A percentile compares a stretch with the other conserved stretches of the same genome.
Conservation (phyloP, 2,888 invertebrate species). For the Ceratothoa steindachneri region DNA sequence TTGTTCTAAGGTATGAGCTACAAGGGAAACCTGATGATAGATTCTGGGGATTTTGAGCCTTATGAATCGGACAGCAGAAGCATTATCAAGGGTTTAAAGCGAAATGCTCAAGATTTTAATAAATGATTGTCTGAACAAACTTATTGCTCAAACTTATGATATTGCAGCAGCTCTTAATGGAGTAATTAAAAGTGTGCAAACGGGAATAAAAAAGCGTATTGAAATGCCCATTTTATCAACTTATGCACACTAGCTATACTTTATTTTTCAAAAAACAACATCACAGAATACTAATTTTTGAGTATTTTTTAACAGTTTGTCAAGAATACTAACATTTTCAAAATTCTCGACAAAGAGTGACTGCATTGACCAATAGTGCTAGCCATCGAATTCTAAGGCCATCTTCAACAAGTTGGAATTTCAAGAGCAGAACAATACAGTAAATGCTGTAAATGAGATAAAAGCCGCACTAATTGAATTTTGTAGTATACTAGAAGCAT, state of each 20-base stretch:
- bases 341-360: constrained; percentile 19
- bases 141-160: too few species aligned
- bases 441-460: constrained; percentile 20
- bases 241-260: constrained; percentile 47
- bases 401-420: constrained; percentile 18
- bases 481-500: constrained; percentile 18
- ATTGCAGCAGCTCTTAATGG: too few species aligned
- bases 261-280: constrained; percentile 31
- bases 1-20: too few species aligned
- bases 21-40: too few species aligned
- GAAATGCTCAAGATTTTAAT: too few species aligned
- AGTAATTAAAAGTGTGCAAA: constrained; percentile 51
- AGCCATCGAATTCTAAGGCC: constrained; percentile 16
- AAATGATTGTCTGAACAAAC: too few species aligned
- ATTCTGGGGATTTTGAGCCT: too few species aligned
- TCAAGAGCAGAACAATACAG: constrained; percentile 21
- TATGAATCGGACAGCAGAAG: too few species aligned
- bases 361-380: constrained; percentile 17
- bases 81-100: too few species aligned
- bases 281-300: constrained; percentile 17
- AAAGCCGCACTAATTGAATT: constrained; percentile 26
- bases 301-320: constrained; percentile 30
- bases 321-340: constrained; percentile 24
- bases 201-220: constrained; percentile 37
- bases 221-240: constrained; percentile 40